A percentile compares a stretch with the other conserved stretches of the same genome.
Conservation (phyloP, 2,113 vertebrate genomes). For the Engraulis encrasicolus region DNA sequence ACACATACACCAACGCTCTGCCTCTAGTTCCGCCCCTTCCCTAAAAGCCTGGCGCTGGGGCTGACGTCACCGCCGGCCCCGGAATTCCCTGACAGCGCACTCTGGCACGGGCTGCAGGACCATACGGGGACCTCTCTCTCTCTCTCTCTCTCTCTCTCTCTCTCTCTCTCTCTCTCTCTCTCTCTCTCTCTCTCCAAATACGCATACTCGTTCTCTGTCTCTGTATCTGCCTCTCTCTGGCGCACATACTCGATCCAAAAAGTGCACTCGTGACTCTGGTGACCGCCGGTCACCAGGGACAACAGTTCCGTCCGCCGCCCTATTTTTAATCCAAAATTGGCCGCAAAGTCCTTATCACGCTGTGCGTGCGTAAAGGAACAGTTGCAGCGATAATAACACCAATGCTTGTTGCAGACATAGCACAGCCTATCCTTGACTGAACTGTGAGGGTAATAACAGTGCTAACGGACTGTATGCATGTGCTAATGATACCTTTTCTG, state of each 20-base stretch:
- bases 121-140: slow-evolving; percentile 41
- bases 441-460: background rate
- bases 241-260: slow-evolving; percentile 19
- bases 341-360: slow-evolving; percentile 47
- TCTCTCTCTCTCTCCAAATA: slow-evolving; percentile 46
- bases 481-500: no score
- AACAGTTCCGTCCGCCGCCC: slow-evolving; percentile 49
- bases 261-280: slow-evolving; percentile 58
- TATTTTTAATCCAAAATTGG: slow-evolving; percentile 53
- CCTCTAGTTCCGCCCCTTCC: background rate
- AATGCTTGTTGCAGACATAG: background rate
- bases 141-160: slow-evolving; percentile 23
- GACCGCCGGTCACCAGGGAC: slow-evolving; percentile 24
- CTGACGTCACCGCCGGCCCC: slow-evolving; percentile 72
- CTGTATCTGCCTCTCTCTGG: slow-evolving; percentile 38
- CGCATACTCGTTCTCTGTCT: no score
- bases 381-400: background rate
- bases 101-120: slow-evolving; percentile 48
- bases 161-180: slow-evolving; percentile 42
- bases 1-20: slow-evolving; percentile 23
- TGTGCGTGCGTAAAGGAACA: slow-evolving; percentile 21
- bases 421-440: background rate
- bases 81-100: slow-evolving; percentile 79
- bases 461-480: no score
- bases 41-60: background rate